Base-by-base conservation (phyloP, 2,797 vertebrate genomes). In the Rhinella marina region DNA sequence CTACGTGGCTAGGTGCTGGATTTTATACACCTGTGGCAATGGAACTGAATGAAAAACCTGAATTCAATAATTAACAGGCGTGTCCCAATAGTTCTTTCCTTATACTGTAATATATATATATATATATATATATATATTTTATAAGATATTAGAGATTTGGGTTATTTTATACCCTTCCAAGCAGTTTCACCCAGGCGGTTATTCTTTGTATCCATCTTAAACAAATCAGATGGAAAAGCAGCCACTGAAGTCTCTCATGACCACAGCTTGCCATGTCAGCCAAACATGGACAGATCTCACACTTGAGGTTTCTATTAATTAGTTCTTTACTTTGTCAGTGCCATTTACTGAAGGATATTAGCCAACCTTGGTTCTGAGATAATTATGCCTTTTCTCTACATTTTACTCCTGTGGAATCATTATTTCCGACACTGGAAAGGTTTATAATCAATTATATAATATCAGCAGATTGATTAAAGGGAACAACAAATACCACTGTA, bases 401-500 rank as follows among this genome's bases (percentile, higher is more conserved):
- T 75, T 50, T 76, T 61, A 23, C 84, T 85, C 23, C 64, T 77
- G 32, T 27, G 21, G 66, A 64, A 77, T 85, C n/a, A 85, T 85
- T 78, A 77, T 85, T 52, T 66, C 27, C 64, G 73, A 78, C 84
- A 85, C 64, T 27, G 84, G 16, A 66, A 85, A 77, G 61, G 73
- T 76, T 77, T 61, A 50, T 85, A 61, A 86, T 80, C 62, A 86
- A 81, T 80, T 72, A 80, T 70, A 86, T 86, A 85, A 59, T 59
- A 86, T 86, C n/a, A 21, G 19, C 64, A 81, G 61, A 80, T 41
- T 80, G 61, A 86, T 86, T 86, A 86, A 86, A 86, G 50, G 14
- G 76, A 86, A 79, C 80, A 80, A 80, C 48, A 79, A 86, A 56
- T 80, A 86, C 80, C 57, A 64, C 50, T 78, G 41, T 54, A 52